Evolutionary conservation across 2,888 invertebrate species (phyloP).

Genomic region (Dryocosmus kuriphilus): DNA sequence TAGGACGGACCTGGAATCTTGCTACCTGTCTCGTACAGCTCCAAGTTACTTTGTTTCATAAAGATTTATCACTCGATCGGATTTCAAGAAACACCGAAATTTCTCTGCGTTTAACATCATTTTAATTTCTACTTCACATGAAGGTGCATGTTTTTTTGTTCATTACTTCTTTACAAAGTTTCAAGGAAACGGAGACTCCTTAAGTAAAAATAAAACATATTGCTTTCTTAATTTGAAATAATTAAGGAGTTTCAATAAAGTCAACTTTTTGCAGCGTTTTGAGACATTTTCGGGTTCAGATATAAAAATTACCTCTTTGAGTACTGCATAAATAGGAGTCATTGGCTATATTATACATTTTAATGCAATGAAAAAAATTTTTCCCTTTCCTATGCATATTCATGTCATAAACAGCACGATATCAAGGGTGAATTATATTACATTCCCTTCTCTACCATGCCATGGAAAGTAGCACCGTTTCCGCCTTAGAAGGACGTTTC

Average conservation of each 20-base stretch:
- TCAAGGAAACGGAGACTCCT: not conserved
- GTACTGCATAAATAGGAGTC: too few species aligned
- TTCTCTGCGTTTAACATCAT: constrained; percentile 14
- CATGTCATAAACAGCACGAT: not conserved
- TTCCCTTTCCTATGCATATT: not conserved
- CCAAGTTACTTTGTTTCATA: constrained; percentile 59
- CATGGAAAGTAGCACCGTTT: constrained; percentile 47
- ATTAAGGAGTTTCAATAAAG: too few species aligned
- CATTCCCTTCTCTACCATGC: constrained; percentile 44
- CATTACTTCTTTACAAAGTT: not conserved
- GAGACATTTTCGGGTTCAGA: too few species aligned
- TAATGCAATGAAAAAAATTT: not conserved
- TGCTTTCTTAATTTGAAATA: too few species aligned
- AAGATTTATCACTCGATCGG: constrained; percentile 60
- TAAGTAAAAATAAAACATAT: not conserved
- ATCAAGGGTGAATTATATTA: constrained; percentile 25
- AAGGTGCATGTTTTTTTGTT: not conserved
- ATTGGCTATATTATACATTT: not conserved
- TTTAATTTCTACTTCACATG: not conserved
- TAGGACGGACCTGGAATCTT: constrained; percentile 65
- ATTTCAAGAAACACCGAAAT: constrained; percentile 51
- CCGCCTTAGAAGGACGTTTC: constrained; percentile 49
- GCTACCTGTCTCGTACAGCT: constrained; percentile 64
- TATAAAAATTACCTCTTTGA: too few species aligned
- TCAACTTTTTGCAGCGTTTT: too few species aligned